Evolutionary conservation across 2,113 vertebrate genomes (phyloP), one percentile per base, ranked within the genome.

Genomic region (Cranoglanis bouderius): DNA sequence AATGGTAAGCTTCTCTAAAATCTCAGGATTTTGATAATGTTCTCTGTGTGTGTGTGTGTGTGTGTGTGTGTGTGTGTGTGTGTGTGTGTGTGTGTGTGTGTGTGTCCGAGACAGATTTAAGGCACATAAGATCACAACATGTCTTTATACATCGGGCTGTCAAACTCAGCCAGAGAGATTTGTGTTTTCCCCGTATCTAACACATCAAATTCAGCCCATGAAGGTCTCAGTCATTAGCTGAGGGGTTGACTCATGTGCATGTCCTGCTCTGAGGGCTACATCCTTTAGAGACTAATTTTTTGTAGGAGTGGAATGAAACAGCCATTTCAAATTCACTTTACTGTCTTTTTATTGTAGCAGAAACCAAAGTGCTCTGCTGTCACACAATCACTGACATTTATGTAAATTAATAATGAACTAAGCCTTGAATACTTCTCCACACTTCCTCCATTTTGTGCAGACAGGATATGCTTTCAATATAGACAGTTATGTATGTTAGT

Each of bases 1-100:
- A 59, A 59, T 59, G 57, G 7, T 59, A 65, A 65, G 29, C 61
- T 29, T 63, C 26, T 65, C 7, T 29, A 12, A 16, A 35, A 70
- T 70, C 5, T 70, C 6, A 72, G 32, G n/a, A 72, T 65, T 4
- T 19, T 55, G 16, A 55, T 55, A 65, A n/a, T 65, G 29, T 13
- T n/a, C n/a, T 65, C 4, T n/a, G 61, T 67, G 29, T 32, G 65
- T 70, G 70, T 74, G 70, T 8, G 35, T 72, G 18, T 72, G 35
- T 72, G 70, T 72, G 32, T 67, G n/a, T 67, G 65, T 67, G 65
- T 67, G n/a, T 67, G 65, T 67, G 65, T 67, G 65, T 67, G 63
- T 67, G 63, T 67, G 63, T 67, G 63, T 32, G 10, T 43, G 40
- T 43, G 40, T 67, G 2, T 5, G 26, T 32, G n/a, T 35, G n/a